Percentiles rank a stretch among this genome's conserved stretches.
Conservation (phyloP, 2,113 vertebrate species). For the Ammodytes marinus region DNA sequence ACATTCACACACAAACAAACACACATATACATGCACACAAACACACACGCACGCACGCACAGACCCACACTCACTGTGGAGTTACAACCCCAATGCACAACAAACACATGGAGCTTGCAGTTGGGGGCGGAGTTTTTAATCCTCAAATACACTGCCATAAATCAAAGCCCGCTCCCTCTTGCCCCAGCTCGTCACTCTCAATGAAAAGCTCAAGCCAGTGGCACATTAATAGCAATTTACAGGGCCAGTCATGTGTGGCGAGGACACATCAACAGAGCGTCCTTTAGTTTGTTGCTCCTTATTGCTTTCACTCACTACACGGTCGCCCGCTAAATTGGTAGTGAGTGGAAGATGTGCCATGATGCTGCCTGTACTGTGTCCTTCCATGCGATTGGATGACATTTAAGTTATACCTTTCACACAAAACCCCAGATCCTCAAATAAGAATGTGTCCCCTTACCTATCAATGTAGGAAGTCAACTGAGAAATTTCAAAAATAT, state of each 20-base stretch:
- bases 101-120: slow-evolving; percentile 68
- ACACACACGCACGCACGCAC: slow-evolving; percentile 47
- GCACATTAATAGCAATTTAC: slow-evolving; percentile 84
- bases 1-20: slow-evolving; percentile 41
- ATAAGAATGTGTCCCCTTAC: not conserved
- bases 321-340: slow-evolving; percentile 56
- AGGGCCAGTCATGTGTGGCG: slow-evolving; percentile 69
- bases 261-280: slow-evolving; percentile 65
- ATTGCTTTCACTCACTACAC: slow-evolving; percentile 70
- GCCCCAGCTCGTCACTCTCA: slow-evolving; percentile 68
- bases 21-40: slow-evolving; percentile 39
- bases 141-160: slow-evolving; percentile 82
- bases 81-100: slow-evolving; percentile 45
- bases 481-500: too few relatives aligned
- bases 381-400: slow-evolving; percentile 37
- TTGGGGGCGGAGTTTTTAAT: slow-evolving; percentile 79
- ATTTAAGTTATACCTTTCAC: slow-evolving; percentile 12
- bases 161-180: slow-evolving; percentile 71
- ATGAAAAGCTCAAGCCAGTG: slow-evolving; percentile 77
- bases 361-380: slow-evolving; percentile 35
- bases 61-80: slow-evolving; percentile 32
- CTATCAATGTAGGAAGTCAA: slow-evolving; percentile 1
- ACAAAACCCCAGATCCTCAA: slow-evolving; percentile 16
- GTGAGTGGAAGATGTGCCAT: slow-evolving; percentile 51
- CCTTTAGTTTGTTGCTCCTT: slow-evolving; percentile 79